A percentile compares a stretch with the other conserved stretches of the same genome.
phyloP scores from a whole-genome alignment of 2,113 vertebrate genomes.

The Ranitomeya variabilis region DNA sequence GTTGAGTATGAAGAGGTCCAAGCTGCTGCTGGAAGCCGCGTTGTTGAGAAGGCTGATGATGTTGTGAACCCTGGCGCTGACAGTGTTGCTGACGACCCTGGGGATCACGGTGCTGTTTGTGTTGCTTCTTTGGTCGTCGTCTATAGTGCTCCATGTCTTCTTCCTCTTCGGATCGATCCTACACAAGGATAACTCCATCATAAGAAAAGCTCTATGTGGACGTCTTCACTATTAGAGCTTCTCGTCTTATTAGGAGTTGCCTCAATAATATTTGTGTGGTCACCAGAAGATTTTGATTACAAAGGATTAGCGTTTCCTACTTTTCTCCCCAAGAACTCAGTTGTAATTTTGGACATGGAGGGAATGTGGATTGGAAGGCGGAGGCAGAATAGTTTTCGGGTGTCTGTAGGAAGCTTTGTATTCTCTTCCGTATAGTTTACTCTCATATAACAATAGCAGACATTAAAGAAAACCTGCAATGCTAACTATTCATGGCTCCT shows the following conservation, averaged over 20 bases:
- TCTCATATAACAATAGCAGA: too few species aligned
- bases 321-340: too few species aligned
- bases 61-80: not conserved
- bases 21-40: not conserved
- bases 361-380: too few species aligned
- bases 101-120: not conserved
- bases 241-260: not conserved
- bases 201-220: not conserved
- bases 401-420: too few species aligned
- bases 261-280: not conserved
- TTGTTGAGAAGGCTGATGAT: not conserved
- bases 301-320: too few species aligned
- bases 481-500: too few species aligned
- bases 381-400: too few species aligned
- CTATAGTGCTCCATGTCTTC: not conserved
- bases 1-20: too few species aligned
- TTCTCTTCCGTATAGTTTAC: too few species aligned
- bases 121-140: not conserved
- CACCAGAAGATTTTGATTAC: not conserved
- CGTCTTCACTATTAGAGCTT: not conserved
- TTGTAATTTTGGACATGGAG: too few species aligned
- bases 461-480: too few species aligned
- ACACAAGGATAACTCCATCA: slow-evolving; percentile 1
- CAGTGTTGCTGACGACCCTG: too few species aligned
- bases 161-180: not conserved